Percentiles rank a stretch among this genome's conserved stretches.
phyloP scores from a whole-genome alignment of 2,888 invertebrate genomes.

The Athrips mouffetella region DNA sequence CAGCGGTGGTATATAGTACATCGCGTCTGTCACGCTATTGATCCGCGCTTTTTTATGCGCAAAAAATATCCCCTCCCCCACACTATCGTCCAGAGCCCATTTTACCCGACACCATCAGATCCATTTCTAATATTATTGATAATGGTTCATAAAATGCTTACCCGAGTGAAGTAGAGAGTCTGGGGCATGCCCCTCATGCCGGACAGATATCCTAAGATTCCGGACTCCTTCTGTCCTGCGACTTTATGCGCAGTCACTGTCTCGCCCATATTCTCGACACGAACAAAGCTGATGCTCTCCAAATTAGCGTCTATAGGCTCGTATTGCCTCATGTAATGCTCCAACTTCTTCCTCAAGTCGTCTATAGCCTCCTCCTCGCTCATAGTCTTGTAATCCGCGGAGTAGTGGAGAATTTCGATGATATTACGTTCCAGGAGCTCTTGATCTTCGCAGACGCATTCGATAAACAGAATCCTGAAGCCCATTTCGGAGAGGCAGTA shows the following conservation, averaged over 20 bases:
- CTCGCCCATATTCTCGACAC: constrained; percentile 78
- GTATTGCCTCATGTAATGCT: constrained; percentile 90
- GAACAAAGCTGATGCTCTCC: constrained; percentile 72
- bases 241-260: constrained; percentile 85
- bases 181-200: constrained; percentile 90
- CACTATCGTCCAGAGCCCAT: too few relatives aligned
- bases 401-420: constrained; percentile 88
- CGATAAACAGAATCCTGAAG: constrained; percentile 93
- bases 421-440: constrained; percentile 69
- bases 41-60: too few relatives aligned
- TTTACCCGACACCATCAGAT: too few relatives aligned
- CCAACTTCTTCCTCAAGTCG: constrained; percentile 88
- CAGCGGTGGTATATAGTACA: too few relatives aligned
- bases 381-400: constrained; percentile 91
- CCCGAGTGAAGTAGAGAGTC: constrained; percentile 93
- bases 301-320: constrained; percentile 85
- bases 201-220: constrained; percentile 92
- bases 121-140: too few relatives aligned
- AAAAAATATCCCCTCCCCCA: too few relatives aligned
- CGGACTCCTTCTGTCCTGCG: constrained; percentile 88
- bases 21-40: constrained; percentile 8
- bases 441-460: constrained; percentile 92
- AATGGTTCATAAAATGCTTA: too few relatives aligned
- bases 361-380: constrained; percentile 86
- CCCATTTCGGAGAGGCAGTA: constrained; percentile 85